Percentiles rank a stretch among this genome's conserved stretches.
phyloP scores from a whole-genome alignment of 2,888 invertebrate genomes.

The Eudasyphora cyanicolor region DNA sequence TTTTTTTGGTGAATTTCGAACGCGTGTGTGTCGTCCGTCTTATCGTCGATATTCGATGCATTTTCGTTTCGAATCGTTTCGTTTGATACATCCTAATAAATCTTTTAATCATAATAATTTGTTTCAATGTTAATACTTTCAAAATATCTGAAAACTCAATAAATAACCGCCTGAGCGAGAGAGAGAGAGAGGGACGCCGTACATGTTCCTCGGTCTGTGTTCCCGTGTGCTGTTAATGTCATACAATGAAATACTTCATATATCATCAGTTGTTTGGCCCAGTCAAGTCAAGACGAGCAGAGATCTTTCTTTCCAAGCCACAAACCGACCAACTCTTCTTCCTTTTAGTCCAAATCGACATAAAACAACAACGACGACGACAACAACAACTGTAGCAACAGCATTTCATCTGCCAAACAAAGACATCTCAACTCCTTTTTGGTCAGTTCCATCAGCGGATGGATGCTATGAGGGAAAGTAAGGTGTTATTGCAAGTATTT shows the following conservation, averaged over 20 bases:
- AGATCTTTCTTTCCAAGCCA: background rate
- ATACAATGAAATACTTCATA: conserved; percentile 79
- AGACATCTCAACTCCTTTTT: conserved; percentile 56
- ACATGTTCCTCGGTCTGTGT: too few relatives aligned
- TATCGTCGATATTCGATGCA: too few relatives aligned
- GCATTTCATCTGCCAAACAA: conserved; percentile 18
- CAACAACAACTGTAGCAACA: conserved; percentile 5
- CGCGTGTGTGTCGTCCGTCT: conserved; percentile 2
- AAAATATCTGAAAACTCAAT: conserved; percentile 79
- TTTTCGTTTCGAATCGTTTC: too few relatives aligned
- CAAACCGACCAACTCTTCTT: conserved; percentile 38
- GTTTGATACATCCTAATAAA: conserved; percentile 70
- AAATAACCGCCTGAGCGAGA: too few relatives aligned
- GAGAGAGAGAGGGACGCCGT: too few relatives aligned
- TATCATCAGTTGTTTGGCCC: conserved; percentile 73
- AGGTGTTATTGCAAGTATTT: conserved; percentile 50
- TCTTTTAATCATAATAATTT: conserved; percentile 79
- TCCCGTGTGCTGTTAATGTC: conserved; percentile 79
- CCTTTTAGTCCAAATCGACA: conserved; percentile 46
- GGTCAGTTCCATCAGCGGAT: background rate
- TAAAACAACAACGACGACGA: conserved; percentile 45
- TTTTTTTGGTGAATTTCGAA: background rate
- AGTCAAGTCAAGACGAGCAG: conserved; percentile 50
- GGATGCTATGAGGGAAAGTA: conserved; percentile 37
- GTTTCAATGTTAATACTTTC: conserved; percentile 79